A percentile compares a stretch with the other conserved stretches of the same genome.
These are phyloP conservation scores for Sarcoramphus papa DNA, from an alignment of 2,797 vertebrate species.

Conservation along the genomic window DNA sequence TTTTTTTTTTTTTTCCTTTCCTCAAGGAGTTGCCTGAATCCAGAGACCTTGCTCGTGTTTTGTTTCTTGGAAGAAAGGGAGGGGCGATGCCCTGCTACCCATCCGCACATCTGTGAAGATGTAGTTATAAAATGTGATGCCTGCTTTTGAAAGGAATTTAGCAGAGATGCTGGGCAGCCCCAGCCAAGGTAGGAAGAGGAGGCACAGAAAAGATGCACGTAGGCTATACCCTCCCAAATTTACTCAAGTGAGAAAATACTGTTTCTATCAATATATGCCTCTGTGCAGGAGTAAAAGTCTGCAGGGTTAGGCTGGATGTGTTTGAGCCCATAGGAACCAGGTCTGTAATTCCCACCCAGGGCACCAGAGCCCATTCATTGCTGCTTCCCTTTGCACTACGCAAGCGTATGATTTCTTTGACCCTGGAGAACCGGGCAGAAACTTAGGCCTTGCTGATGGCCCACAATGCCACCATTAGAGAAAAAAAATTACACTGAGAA, in stretches of 20 bases:
- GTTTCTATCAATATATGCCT: not conserved
- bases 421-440: not conserved
- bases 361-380: not conserved
- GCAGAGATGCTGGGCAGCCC: not conserved
- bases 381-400: not conserved
- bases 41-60: conserved; percentile 29
- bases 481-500: not conserved
- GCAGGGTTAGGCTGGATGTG: not conserved
- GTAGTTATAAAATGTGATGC: not conserved
- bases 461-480: not conserved
- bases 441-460: not conserved
- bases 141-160: not conserved
- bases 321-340: not conserved
- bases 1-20: not conserved
- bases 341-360: not conserved
- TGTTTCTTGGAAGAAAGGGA: conserved; percentile 40
- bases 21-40: not conserved
- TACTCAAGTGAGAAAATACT: not conserved
- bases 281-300: not conserved
- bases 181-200: not conserved
- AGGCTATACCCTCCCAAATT: not conserved
- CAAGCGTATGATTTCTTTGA: not conserved
- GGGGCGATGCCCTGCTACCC: not conserved
- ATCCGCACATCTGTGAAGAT: conserved; percentile 42
- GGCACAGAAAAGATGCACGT: not conserved